Base-by-base conservation (phyloP, 2,797 vertebrate genomes). In the Alcedo quadribrachys region DNA sequence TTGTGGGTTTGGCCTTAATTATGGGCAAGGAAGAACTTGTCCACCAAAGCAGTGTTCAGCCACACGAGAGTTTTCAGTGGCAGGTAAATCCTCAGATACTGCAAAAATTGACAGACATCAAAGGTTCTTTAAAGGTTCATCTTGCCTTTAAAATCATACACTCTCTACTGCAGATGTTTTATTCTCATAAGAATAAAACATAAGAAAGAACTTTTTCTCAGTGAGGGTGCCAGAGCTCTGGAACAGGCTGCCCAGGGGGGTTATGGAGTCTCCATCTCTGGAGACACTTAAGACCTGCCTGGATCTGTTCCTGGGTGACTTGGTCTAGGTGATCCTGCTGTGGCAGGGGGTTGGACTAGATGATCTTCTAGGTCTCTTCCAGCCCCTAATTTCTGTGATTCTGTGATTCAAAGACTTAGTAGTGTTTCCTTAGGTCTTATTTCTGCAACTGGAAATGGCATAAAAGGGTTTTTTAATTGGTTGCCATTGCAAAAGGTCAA, bases 401-500 rank as follows among this genome's bases (percentile, higher is more conserved):
- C n/a, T n/a, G n/a, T n/a, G n/a, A n/a, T n/a, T n/a, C n/a, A n/a
- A 79, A 80, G n/a, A 21, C 13, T 89, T 80, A 37, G 5, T 58
- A 35, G 28, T 32, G 5, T 74, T 93, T 74, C 10, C 32, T 51
- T 70, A 25, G 55, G 9, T 75, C 28, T 68, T 45, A 62, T 53
- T 73, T 90, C 35, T 58, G 46, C 53, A 81, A 4, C 37, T 79
- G 53, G 37, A 42, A 93, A 28, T 61, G n/a, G 27, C 17, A 0
- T 73, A 46, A 74, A 43, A 50, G 45, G 32, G 3, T 5, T 40
- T 93, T 93, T 92, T 25, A 61, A 13, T 90, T 71, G 27, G 12
- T 61, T 81, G 58, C 22, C 6, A 0, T 62, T 0, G 0, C 2
- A 79, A 62, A 62, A 81, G 21, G 19, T 63, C 0, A 9, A 42